Percentiles rank a stretch among this genome's conserved stretches.
phyloP scores from a whole-genome alignment of 2,797 vertebrate genomes.

The Sandelia bainsii region DNA sequence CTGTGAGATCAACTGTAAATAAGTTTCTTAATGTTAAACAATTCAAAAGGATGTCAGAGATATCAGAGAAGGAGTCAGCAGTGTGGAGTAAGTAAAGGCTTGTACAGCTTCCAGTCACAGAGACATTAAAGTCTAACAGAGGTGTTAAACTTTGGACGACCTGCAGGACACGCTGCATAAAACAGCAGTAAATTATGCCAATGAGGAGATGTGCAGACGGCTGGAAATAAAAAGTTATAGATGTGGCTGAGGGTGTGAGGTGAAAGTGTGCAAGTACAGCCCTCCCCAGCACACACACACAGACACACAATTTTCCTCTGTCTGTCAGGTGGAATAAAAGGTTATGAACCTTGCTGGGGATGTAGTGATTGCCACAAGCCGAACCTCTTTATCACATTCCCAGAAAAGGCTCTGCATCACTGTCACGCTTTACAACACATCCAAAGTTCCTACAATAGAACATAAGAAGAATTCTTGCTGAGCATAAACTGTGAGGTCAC shows the following conservation, averaged over 20 bases:
- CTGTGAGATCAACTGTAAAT: constrained; percentile 10
- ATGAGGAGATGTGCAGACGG: constrained; percentile 69
- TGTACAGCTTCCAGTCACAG: constrained; percentile 41
- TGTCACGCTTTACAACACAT: constrained; percentile 33
- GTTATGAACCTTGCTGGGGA: constrained; percentile 60
- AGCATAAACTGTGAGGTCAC: constrained; percentile 13
- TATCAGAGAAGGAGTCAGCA: constrained; percentile 10
- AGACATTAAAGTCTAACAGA: constrained; percentile 65
- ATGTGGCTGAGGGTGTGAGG: constrained; percentile 60
- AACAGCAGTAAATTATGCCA: constrained; percentile 71
- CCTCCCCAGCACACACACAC: constrained; percentile 13
- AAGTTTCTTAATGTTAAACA: constrained; percentile 19
- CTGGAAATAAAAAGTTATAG: constrained; percentile 73
- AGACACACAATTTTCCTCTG: constrained; percentile 35
- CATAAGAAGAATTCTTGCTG: constrained; percentile 1
- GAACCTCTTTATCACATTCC: constrained; percentile 45
- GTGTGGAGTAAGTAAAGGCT: constrained; percentile 21
- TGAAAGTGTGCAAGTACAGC: constrained; percentile 29
- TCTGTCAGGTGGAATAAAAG: constrained; percentile 60
- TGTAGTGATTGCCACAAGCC: constrained; percentile 32
- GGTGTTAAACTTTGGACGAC: constrained; percentile 79
- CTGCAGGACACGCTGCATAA: constrained; percentile 69
- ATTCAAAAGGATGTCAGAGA: constrained; percentile 11
- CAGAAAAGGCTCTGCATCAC: constrained; percentile 26
- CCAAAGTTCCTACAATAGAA: constrained; percentile 22